Evolutionary conservation across 2,888 invertebrate species (phyloP), one percentile per base, ranked within the genome.

Genomic region (Tachina fera): DNA sequence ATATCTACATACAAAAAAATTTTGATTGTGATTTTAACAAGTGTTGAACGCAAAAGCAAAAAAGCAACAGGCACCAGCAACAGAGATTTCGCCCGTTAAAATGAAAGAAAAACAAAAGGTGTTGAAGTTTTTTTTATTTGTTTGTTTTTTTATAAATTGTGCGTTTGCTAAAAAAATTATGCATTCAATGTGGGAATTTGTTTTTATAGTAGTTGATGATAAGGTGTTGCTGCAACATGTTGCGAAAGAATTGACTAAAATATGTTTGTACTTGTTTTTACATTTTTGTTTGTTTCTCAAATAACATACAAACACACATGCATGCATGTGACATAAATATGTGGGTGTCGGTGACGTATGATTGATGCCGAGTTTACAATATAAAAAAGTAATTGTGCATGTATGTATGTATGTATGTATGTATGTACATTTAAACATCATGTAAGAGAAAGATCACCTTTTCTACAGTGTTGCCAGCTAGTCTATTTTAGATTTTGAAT

Each of bases 191-290:
- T 16, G 49, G 5, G 14, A 22, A 41, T 3, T 39, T 65, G 31
- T 65, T 65, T 31, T 9, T 53, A 10, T 9, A 31, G 16, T 0
- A n/a, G 14, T 45, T 13, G 8, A 3, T 58, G 8, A 10, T 13
- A 4, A 9, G 14, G 49, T 78, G 82, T 82, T 82, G 61, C 70
- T 14, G 79, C 83, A 86, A 86, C 83, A 86, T 83, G 78, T 72
- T 86, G 82, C 74, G 41, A 10, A n/a, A 3, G 3, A n/a, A 39
- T 16, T 56, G 67, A 58, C 11, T 3, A 58, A 58, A 45, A 56
- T 14, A 16, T 14, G 22, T 22, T 22, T 22, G 19, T 19, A 1
- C 16, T 53, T 79, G 5, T 14, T 51, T 4, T 31, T 6, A 6
- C 1, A 0, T 31, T 31, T 31, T 31, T 31, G 39, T 75, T 68